These are phyloP conservation scores for Ateles fusciceps DNA, from an alignment of 2,797 vertebrate genomes.

Conservation along the genomic window DNA sequence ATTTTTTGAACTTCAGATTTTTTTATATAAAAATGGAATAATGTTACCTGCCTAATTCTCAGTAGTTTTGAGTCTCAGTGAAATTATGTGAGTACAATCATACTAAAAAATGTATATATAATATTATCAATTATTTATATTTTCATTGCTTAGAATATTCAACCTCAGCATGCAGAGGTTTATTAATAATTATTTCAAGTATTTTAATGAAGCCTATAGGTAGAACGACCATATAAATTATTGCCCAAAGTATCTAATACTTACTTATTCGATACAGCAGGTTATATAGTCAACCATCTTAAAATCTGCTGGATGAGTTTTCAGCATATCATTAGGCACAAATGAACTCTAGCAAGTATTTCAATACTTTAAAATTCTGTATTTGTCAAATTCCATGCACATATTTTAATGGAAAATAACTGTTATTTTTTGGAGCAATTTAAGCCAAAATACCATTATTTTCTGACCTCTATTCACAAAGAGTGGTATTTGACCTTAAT, in stretches of 20 bases:
- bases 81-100: constrained; percentile 8
- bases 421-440: background rate
- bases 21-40: background rate
- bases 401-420: background rate
- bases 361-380: background rate
- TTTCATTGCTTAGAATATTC: background rate
- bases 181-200: background rate
- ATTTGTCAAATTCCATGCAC: background rate
- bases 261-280: background rate
- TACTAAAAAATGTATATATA: background rate
- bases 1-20: background rate
- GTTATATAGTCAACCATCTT: background rate
- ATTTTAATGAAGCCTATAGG: background rate
- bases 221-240: background rate
- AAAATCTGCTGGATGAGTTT: background rate
- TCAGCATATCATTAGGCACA: background rate
- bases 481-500: background rate
- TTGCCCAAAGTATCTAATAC: background rate
- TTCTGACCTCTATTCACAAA: background rate
- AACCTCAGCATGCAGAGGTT: background rate
- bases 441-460: background rate
- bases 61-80: background rate
- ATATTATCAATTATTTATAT: background rate
- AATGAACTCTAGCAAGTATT: constrained; percentile 24
- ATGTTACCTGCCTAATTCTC: background rate